Base-by-base conservation (phyloP, 2,797 vertebrate genomes). In the Distichodus sexfasciatus region DNA sequence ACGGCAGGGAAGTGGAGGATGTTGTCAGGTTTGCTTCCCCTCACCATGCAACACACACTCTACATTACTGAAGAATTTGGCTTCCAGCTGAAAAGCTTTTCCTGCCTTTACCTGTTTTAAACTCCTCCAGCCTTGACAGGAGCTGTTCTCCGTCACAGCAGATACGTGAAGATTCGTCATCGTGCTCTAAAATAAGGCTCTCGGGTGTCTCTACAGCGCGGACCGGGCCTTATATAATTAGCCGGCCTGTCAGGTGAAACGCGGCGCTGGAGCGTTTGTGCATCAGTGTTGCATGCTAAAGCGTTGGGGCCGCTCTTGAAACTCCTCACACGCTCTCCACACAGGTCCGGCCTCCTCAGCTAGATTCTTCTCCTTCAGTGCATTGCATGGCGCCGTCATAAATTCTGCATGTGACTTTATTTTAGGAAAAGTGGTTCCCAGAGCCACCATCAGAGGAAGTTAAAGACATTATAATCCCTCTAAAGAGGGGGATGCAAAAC, bases 141-240 rank as follows among this genome's bases (percentile, higher is more conserved):
- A 51, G 35, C 31, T 12, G 21, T 21, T 54, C 44, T 47, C 38
- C 55, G 31, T 68, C 58, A 67, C 26, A 54, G 44, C 58, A 74
- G 23, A 53, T 54, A 69, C 47, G 63, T 44, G 55, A 60, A 76
- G 33, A 29, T 44, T 51, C 26, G 19, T 70, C 66, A 61, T 75
- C 43, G 33, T 51, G 38, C 51, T n/a, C 26, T 68, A 77, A 78
- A 78, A 74, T 74, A 72, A 84, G 65, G 68, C 77, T 73, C 72
- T 76, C 57, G 61, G 46, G 60, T 72, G 76, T 76, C 71, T 74
- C 67, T n/a, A n/a, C 59, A 71, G 66, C 71, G 73, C 21, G n/a
- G 54, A 66, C 71, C 74, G 80, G 66, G 54, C 66, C 64, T 85
- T 83, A 83, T 71, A 69, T 76, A 86, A 86, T 79, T 69, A 69